Evolutionary conservation across 2,888 invertebrate species (phyloP), one percentile per base, ranked within the genome.

Genomic region (Helicoverpa assulta): DNA sequence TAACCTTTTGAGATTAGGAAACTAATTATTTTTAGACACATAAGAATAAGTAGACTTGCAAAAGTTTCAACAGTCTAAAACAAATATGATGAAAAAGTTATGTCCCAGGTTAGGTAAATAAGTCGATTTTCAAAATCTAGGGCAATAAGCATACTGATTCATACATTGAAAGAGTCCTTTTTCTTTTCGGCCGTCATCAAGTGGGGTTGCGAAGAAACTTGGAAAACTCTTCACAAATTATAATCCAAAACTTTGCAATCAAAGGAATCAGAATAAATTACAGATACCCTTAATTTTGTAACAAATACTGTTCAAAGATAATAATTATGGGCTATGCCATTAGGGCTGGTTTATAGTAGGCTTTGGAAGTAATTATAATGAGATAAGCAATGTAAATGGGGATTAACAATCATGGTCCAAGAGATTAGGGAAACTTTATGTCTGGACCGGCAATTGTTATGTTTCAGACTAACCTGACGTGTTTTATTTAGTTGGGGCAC

Each of bases 191-290:
- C 67, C 68, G 47, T 71, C 67, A 73, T 80, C 76, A 80, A 81
- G 68, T 69, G 43, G 67, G 64, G 57, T 63, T 58, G 56, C 40
- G 58, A 60, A 21, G 53, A 72, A 77, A 80, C 60, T 67, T 68
- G 55, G 59, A 54, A 57, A 70, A 67, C 77, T 77, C 74, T 68
- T 83, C 63, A 62, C 66, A 70, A 80, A 77, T 76, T 80, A 80
- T 73, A 66, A 76, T 53, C 61, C 61, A 52, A 19, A 76, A 77
- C 78, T 81, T 83, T 67, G 70, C 81, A 82, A 81, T 72, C 81
- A 81, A 80, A 77, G 74, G 71, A 61, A 72, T 80, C 53, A 37
- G 64, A 73, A 82, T 82, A 82, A 80, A 82, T 82, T 80, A 76
- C 68, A 53, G 61, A 76, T 67, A 69, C 70, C 64, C 64, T 62